These are phyloP conservation scores for Mylabris sibirica DNA, from an alignment of 2,888 invertebrate genomes.

Conservation along the genomic window DNA sequence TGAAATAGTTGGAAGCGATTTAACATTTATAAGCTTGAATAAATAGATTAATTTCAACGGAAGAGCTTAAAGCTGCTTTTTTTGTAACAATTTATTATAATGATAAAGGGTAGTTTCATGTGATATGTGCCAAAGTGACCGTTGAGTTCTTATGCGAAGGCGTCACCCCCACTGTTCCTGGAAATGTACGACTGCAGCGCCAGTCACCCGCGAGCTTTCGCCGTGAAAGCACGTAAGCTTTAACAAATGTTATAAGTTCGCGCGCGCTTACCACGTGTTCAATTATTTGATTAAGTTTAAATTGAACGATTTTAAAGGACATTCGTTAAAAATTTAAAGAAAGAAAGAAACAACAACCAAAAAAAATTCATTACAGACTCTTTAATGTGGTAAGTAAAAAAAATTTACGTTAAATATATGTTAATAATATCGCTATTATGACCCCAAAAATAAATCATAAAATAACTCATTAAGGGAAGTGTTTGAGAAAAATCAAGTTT, in stretches of 20 bases:
- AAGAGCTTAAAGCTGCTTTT: neutral
- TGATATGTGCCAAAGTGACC: slow-evolving; percentile 54
- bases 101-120: slow-evolving; percentile 32
- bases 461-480: slow-evolving; percentile 1
- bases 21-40: neutral
- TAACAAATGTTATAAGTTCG: slow-evolving; percentile 25
- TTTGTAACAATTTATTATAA: slow-evolving; percentile 14
- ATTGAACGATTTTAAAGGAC: neutral
- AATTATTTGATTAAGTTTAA: neutral
- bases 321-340: neutral
- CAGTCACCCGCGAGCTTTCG: slow-evolving; percentile 56
- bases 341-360: neutral
- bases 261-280: slow-evolving; percentile 44
- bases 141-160: slow-evolving; percentile 50
- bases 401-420: neutral
- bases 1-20: neutral
- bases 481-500: neutral
- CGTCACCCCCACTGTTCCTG: slow-evolving; percentile 53
- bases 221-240: slow-evolving; percentile 47
- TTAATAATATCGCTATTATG: slow-evolving; percentile 6
- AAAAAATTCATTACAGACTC: neutral
- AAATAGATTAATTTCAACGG: neutral
- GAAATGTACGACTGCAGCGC: slow-evolving; percentile 53
- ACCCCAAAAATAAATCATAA: slow-evolving; percentile 4
- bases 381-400: neutral